Conservation (phyloP, 2,797 vertebrate species). For the Phalanger gymnotis region DNA sequence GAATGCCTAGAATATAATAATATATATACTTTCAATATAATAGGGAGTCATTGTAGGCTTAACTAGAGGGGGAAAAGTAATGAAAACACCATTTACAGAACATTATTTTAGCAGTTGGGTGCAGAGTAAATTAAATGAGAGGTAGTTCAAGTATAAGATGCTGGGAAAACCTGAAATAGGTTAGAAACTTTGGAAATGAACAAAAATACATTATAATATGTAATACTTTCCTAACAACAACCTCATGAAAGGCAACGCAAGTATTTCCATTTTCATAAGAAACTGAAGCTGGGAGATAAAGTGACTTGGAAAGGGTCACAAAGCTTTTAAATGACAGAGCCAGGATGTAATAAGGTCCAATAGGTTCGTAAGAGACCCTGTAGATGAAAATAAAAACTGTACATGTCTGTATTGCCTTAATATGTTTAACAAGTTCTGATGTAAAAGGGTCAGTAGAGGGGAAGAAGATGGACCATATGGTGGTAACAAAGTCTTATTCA, state of each 20-base stretch:
- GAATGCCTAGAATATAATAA: conserved; percentile 2
- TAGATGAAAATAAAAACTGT: not conserved
- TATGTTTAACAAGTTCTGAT: not conserved
- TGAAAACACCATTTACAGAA: conserved; percentile 5
- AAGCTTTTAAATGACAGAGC: not conserved
- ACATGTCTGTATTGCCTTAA: not conserved
- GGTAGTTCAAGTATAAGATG: conserved; percentile 1
- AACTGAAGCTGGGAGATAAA: not conserved
- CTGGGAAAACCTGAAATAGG: not conserved
- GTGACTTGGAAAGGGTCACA: not conserved
- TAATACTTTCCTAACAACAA: not conserved
- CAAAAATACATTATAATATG: not conserved
- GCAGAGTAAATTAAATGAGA: conserved; percentile 26
- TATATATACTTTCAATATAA: not conserved
- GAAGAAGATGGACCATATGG: not conserved
- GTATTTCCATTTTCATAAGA: not conserved
- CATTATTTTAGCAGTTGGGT: not conserved
- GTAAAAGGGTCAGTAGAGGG: not conserved
- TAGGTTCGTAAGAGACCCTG: not conserved
- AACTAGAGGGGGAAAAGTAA: not conserved
- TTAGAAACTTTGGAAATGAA: not conserved
- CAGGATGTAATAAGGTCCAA: not conserved
- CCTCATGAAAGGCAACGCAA: not conserved
- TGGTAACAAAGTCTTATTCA: not conserved
- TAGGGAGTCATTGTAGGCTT: not conserved